Percentiles rank a stretch among this genome's conserved stretches.
Conservation (phyloP, 1,140 invertebrate genomes). For the Coptotermes formosanus region DNA sequence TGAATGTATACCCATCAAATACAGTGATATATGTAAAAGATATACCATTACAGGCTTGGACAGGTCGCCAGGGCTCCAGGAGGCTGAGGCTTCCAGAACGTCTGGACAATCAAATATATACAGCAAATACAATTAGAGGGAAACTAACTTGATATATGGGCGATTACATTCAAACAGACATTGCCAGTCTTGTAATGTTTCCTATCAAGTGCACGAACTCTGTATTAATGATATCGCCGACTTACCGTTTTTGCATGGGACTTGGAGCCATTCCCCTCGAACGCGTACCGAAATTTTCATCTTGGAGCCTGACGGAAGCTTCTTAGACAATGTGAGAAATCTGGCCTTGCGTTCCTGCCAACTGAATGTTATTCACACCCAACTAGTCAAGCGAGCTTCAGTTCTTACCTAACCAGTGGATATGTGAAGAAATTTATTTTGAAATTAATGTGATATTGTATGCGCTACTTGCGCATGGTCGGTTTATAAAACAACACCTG, state of each 20-base stretch:
- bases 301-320: slow-evolving; percentile 33
- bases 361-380: not conserved
- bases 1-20: too few species aligned
- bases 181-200: too few species aligned
- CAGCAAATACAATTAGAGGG: too few species aligned
- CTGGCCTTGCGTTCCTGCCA: not conserved
- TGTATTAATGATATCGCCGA: not conserved
- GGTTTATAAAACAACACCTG: too few species aligned
- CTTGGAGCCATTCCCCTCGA: slow-evolving; percentile 62
- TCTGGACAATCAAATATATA: too few species aligned
- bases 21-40: too few species aligned
- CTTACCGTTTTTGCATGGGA: slow-evolving; percentile 58
- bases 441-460: not conserved
- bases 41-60: too few species aligned
- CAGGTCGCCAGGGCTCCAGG: too few species aligned
- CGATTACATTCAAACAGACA: too few species aligned
- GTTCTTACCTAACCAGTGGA: not conserved
- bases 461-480: too few species aligned
- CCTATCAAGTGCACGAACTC: not conserved
- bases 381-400: not conserved
- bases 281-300: slow-evolving; percentile 65
- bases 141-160: too few species aligned
- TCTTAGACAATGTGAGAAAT: not conserved
- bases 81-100: too few species aligned
- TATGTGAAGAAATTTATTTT: not conserved